Base-by-base conservation (phyloP, 1,140 invertebrate species). In the Bombus sylvicola region DNA sequence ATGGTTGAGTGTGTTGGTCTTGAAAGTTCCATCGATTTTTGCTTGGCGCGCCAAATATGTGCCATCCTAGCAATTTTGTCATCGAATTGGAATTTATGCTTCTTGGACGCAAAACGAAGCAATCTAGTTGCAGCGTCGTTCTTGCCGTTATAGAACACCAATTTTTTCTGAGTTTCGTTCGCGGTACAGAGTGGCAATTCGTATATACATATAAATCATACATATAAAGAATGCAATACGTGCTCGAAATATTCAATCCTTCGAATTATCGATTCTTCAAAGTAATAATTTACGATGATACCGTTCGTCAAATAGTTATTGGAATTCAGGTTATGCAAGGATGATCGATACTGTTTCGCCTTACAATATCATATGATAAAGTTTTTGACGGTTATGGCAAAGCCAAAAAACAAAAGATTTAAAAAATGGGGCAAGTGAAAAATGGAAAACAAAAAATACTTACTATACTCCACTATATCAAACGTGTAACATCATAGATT, bases 1-100 rank as follows among this genome's bases (percentile, higher is more conserved):
- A 41, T 18, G 22, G 12, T 31, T 9, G 34, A 59, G 15, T 59
- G 13, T n/a, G 34, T 76, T 39, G 62, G 53, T 25, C 37, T 39
- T 34, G 53, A 76, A 39, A 76, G 74, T 53, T 59, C 3, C 53
- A 76, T 76, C 53, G 74, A 76, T 76, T 76, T 76, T 76, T 39
- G 25, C 34, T 34, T 15, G 28, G 10, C 4, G 25, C 6, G 13
- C 12, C 34, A 39, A n/a, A 59, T 76, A 76, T 10, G 13, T 37
- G 22, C 25, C 15, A 34, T 31, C n/a, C 39, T 62, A 47, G 77
- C 37, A 79, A 79, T 59, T 66, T 66, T 79, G 12, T 68, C 62
- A 43, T 79, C 77, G 43, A 43, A 68, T n/a, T 66, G 39, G 62
- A 68, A 68, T 79, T 79, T 79, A 68, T 79, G 77, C 39, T 43